Conservation (phyloP, 2,888 invertebrate species). For the Embidobia sp. region DNA sequence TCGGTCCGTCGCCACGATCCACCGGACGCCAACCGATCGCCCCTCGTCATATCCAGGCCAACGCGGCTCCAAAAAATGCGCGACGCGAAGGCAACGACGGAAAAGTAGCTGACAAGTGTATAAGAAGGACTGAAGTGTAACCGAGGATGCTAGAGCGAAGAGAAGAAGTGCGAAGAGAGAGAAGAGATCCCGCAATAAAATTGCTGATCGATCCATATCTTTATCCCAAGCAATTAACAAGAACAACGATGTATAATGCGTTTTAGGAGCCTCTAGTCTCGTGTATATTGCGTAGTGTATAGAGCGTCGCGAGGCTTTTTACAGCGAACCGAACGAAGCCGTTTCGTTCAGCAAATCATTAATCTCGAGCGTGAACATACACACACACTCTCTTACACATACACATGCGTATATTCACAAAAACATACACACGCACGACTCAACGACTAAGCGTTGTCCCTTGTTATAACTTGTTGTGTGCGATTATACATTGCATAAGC, state of each 20-base stretch:
- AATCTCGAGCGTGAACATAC: constrained; percentile 59
- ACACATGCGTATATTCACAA: constrained; percentile 22
- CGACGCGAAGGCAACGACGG: not conserved
- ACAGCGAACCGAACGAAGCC: constrained; percentile 53
- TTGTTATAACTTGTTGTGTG: constrained; percentile 21
- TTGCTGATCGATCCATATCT: constrained; percentile 79
- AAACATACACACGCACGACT: constrained; percentile 9
- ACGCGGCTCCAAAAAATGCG: constrained; percentile 1
- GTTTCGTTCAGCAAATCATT: constrained; percentile 47
- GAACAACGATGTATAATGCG: constrained; percentile 80
- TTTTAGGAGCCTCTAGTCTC: constrained; percentile 71
- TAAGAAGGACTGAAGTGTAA: constrained; percentile 22
- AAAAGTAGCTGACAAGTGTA: constrained; percentile 3
- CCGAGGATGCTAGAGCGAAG: constrained; percentile 2
- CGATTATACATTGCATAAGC: constrained; percentile 25
- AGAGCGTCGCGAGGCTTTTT: constrained; percentile 66
- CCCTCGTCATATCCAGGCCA: constrained; percentile 67
- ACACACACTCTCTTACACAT: constrained; percentile 34
- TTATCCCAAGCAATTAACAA: constrained; percentile 78
- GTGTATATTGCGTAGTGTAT: constrained; percentile 75
- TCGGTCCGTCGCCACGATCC: too few species aligned
- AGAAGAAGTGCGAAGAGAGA: constrained; percentile 14
- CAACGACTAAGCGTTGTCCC: constrained; percentile 1
- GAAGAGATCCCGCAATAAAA: constrained; percentile 53
- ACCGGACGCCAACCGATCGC: not conserved